Conservation (phyloP, 2,113 vertebrate genomes). For the Pseudonaja textilis region DNA sequence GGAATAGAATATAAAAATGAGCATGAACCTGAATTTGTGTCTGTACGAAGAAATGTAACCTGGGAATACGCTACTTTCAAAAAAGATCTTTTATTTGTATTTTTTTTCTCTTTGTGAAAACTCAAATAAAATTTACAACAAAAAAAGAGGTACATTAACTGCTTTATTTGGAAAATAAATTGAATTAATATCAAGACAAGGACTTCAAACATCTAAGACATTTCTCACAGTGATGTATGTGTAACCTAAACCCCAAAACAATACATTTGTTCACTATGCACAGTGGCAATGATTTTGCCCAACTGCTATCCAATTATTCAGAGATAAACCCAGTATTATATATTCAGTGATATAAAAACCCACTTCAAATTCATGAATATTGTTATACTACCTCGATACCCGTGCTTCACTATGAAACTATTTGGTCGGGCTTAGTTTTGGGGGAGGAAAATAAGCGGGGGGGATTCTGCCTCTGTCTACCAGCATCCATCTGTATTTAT, state of each 20-base stretch:
- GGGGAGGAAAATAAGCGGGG: too few relatives aligned
- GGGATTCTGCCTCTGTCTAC: too few relatives aligned
- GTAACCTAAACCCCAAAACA: background rate
- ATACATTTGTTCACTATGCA: background rate
- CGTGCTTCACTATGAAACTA: too few relatives aligned
- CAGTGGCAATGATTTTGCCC: background rate
- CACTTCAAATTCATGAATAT: background rate
- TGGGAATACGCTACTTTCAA: too few relatives aligned
- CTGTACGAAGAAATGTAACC: too few relatives aligned
- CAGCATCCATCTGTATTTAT: too few relatives aligned
- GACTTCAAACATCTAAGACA: background rate
- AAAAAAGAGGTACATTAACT: background rate
- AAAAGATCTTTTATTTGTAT: too few relatives aligned
- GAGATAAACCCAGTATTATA: background rate
- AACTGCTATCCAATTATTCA: background rate
- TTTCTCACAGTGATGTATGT: background rate
- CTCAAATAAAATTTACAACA: too few relatives aligned
- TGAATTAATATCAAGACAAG: background rate
- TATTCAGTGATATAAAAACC: background rate
- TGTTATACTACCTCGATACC: background rate
- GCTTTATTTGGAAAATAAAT: background rate
- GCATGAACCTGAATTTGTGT: too few relatives aligned
- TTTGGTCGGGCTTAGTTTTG: too few relatives aligned
- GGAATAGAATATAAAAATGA: too few relatives aligned
- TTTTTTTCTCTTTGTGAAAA: too few relatives aligned